Evolutionary conservation across 2,797 vertebrate species (phyloP).

Genomic region (Melanotaenia nigrans): DNA sequence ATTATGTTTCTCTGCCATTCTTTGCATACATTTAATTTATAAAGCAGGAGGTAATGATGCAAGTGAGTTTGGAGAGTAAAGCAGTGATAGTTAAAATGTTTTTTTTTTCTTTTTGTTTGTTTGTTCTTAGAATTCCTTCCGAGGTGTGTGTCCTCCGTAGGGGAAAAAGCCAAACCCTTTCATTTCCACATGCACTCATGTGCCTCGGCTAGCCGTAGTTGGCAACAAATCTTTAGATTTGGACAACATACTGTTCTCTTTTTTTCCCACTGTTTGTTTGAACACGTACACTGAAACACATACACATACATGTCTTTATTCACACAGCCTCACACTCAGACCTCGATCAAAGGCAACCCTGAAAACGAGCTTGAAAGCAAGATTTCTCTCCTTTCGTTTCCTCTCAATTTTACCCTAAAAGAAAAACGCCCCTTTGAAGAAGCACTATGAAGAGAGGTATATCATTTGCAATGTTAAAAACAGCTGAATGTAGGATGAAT

Average conservation of each 20-base stretch:
- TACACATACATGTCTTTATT: not conserved
- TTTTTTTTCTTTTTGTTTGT: constrained; percentile 21
- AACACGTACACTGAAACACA: constrained; percentile 19
- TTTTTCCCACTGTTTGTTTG: constrained; percentile 46
- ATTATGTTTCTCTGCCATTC: constrained; percentile 41
- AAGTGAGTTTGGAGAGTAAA: not conserved
- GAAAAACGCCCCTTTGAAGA: constrained; percentile 58
- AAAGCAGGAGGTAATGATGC: constrained; percentile 48
- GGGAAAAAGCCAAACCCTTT: constrained; percentile 11
- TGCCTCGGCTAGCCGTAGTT: constrained; percentile 9
- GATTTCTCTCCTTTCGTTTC: constrained; percentile 30
- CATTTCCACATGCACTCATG: not conserved
- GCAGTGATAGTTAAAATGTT: not conserved
- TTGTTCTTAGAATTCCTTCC: constrained; percentile 21
- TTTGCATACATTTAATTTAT: constrained; percentile 21
- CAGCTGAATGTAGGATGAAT: constrained; percentile 53
- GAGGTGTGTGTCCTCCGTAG: constrained; percentile 27
- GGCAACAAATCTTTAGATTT: constrained; percentile 39
- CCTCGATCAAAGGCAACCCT: constrained; percentile 65
- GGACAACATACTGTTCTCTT: constrained; percentile 40
- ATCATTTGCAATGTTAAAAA: constrained; percentile 62
- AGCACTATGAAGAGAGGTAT: constrained; percentile 34
- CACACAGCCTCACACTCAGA: constrained; percentile 2
- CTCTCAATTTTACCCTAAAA: constrained; percentile 50
- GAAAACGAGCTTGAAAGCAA: constrained; percentile 59